A percentile compares a stretch with the other conserved stretches of the same genome.
These are phyloP conservation scores for Rhynchopsitta pachyrhyncha DNA, from an alignment of 2,113 vertebrate genomes.

Conservation along the genomic window DNA sequence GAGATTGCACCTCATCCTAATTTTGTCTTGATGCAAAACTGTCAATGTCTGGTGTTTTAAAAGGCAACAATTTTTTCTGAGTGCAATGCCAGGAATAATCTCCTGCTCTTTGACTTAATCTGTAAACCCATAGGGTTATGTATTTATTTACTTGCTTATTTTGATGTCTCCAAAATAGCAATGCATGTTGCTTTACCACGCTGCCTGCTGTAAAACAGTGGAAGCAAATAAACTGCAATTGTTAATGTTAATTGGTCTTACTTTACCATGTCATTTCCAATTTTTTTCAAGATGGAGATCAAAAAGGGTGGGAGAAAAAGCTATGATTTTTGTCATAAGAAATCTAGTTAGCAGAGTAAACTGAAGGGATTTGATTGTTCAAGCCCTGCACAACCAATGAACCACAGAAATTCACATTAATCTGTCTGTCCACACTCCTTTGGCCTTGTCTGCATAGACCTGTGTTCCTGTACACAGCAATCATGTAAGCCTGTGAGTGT, in stretches of 20 bases:
- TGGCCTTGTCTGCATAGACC: not conserved
- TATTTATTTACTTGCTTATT: constrained; percentile 55
- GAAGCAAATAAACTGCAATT: constrained; percentile 48
- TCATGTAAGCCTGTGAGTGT: accelerated
- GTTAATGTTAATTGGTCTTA: constrained; percentile 62
- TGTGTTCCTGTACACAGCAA: accelerated
- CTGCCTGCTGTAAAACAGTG: constrained; percentile 24
- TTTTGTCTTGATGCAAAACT: constrained; percentile 33
- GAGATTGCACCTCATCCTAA: constrained; percentile 21
- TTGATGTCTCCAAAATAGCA: constrained; percentile 58
- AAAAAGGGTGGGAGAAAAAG: constrained; percentile 47
- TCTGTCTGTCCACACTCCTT: constrained; percentile 13
- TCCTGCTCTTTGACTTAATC: constrained; percentile 56
- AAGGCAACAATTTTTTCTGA: constrained; percentile 51
- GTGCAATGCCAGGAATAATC: constrained; percentile 48
- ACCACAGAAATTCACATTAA: constrained; percentile 25
- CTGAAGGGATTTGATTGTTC: constrained; percentile 39
- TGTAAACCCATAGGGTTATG: constrained; percentile 53
- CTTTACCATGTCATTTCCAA: constrained; percentile 59
- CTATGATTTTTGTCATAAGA: constrained; percentile 61
- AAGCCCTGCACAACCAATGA: constrained; percentile 2
- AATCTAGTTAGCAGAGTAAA: constrained; percentile 22
- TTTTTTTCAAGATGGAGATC: constrained; percentile 59
- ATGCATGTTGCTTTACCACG: not conserved
- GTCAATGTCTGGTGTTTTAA: constrained; percentile 60